A percentile compares a stretch with the other conserved stretches of the same genome.
These are phyloP conservation scores for Eurypyga helias DNA, from an alignment of 2,113 vertebrate species.

Conservation along the genomic window DNA sequence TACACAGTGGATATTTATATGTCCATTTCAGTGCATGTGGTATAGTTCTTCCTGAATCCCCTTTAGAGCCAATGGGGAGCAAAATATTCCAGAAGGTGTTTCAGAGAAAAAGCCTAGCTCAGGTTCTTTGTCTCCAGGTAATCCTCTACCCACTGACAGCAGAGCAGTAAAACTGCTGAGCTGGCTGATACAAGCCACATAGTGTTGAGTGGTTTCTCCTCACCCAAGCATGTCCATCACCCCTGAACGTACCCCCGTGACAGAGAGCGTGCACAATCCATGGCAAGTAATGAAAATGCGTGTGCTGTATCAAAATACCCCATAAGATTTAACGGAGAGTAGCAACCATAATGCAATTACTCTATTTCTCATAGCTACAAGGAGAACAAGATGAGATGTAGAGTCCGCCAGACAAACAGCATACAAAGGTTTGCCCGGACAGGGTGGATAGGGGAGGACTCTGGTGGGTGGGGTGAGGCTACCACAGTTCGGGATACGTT, in stretches of 20 bases:
- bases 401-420: neutral
- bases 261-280: neutral
- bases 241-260: too few relatives aligned
- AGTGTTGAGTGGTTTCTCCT: neutral
- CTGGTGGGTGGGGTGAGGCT: neutral
- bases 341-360: neutral
- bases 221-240: neutral
- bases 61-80: neutral
- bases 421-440: fast-evolving
- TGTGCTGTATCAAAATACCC: neutral
- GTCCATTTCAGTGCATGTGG: neutral
- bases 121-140: neutral
- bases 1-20: neutral
- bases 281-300: neutral
- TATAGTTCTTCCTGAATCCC: neutral
- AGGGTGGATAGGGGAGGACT: neutral
- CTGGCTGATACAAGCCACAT: neutral
- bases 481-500: neutral
- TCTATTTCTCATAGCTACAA: neutral
- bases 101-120: neutral
- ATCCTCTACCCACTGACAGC: neutral
- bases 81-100: neutral
- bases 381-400: neutral
- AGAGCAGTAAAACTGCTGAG: neutral
- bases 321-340: neutral